These are phyloP conservation scores for Rhamnusium bicolor DNA, from an alignment of 2,888 invertebrate genomes.

Conservation along the genomic window DNA sequence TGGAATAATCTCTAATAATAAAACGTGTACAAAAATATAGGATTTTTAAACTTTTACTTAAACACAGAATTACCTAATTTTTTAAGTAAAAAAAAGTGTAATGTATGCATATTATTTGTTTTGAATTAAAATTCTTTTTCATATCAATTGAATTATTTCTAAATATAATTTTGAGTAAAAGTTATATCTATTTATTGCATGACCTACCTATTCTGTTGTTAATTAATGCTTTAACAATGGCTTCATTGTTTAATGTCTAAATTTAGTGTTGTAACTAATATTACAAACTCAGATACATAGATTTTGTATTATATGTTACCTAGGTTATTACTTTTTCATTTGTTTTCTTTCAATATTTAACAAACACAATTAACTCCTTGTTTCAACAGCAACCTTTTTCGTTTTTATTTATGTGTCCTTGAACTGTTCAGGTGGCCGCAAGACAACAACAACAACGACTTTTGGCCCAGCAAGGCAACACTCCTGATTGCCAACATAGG, in stretches of 20 bases:
- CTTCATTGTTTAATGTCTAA: constrained; percentile 29
- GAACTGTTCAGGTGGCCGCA: constrained; percentile 75
- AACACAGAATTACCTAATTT: neutral
- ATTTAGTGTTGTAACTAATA: constrained; percentile 31
- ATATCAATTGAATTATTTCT: neutral
- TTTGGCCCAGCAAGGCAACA: constrained; percentile 71
- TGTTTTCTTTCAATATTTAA: constrained; percentile 7
- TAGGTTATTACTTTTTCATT: neutral
- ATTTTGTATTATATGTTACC: neutral
- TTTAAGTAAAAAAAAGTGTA: too few relatives aligned
- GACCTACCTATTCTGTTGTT: constrained; percentile 22
- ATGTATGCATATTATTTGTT: neutral
- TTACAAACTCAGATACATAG: neutral
- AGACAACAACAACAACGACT: constrained; percentile 78
- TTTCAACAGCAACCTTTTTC: neutral
- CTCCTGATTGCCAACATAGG: constrained; percentile 60
- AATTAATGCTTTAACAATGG: constrained; percentile 21
- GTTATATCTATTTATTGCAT: constrained; percentile 9
- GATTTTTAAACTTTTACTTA: neutral
- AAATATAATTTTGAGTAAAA: neutral
- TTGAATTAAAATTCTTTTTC: neutral
- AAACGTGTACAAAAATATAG: neutral
- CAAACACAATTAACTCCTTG: neutral
- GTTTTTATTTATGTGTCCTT: neutral
- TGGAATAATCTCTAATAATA: neutral